Percentiles rank a stretch among this genome's conserved stretches.
Conservation (phyloP, 2,797 vertebrate genomes). For the Ctenosaura bakeri region DNA sequence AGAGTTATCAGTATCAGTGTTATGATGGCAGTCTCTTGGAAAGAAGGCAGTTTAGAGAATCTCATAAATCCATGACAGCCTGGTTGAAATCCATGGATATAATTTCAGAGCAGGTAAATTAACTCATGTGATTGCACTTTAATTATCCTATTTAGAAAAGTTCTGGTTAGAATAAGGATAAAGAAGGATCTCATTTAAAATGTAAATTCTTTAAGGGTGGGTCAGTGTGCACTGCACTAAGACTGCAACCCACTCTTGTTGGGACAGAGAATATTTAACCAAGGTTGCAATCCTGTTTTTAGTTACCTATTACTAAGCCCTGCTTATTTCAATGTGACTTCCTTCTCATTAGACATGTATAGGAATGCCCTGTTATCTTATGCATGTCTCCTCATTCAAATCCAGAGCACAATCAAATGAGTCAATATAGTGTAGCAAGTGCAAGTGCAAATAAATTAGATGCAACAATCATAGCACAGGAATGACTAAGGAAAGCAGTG, state of each 20-base stretch:
- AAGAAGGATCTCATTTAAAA: too few relatives aligned
- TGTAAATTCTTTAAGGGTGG: too few relatives aligned
- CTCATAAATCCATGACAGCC: not conserved
- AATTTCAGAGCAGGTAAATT: not conserved
- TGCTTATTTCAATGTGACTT: not conserved
- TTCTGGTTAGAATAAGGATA: too few relatives aligned
- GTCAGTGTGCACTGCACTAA: too few relatives aligned
- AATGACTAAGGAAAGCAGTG: not conserved
- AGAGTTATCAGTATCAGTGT: rapidly evolving
- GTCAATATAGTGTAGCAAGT: not conserved
- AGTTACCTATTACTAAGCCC: not conserved
- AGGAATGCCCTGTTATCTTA: not conserved
- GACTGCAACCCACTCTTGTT: not conserved
- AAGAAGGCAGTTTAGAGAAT: not conserved
- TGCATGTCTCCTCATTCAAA: not conserved
- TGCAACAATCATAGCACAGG: not conserved
- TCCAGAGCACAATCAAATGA: not conserved
- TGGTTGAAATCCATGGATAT: not conserved
- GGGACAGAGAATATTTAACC: not conserved
- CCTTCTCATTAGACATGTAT: not conserved
- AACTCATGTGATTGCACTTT: not conserved
- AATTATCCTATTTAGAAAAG: too few relatives aligned
- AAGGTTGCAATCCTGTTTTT: not conserved
- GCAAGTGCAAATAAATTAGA: not conserved
- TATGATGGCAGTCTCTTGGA: not conserved